phyloP scores from a whole-genome alignment of 2,113 vertebrate species.

The Corythaixoides concolor region DNA sequence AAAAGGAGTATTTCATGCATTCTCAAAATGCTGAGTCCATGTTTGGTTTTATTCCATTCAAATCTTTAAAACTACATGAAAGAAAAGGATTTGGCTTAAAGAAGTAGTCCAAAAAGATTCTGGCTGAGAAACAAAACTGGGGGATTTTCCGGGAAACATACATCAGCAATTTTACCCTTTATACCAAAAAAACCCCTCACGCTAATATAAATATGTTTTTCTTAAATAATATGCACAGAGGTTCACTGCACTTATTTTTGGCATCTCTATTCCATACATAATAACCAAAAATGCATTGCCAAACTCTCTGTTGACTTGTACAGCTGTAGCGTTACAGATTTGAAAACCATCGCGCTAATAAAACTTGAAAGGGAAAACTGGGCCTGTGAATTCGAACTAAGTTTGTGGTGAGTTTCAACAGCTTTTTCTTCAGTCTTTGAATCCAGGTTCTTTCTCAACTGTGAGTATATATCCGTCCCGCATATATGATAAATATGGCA shows the following conservation, averaged over 20 bases:
- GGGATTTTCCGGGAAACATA: background rate
- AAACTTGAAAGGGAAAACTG: background rate
- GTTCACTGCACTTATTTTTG: background rate
- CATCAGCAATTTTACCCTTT: background rate
- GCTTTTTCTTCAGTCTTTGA: background rate
- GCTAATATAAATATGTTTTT: background rate
- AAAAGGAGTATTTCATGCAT: constrained; percentile 44
- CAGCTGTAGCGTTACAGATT: background rate
- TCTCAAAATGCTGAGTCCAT: constrained; percentile 44
- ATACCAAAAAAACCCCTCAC: background rate
- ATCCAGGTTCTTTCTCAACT: background rate
- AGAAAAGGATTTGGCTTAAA: background rate
- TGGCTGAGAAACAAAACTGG: background rate
- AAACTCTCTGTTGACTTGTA: background rate
- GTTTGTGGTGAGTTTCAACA: background rate
- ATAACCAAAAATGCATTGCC: background rate
- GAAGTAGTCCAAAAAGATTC: background rate
- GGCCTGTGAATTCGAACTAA: background rate
- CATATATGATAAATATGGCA: background rate
- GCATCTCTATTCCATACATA: background rate
- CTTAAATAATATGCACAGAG: background rate
- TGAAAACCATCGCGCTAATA: background rate
- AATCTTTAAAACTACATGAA: constrained; percentile 29
- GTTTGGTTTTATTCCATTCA: constrained; percentile 40
- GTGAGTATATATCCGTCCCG: background rate